Evolutionary conservation across 1,140 invertebrate species (phyloP), one percentile per base, ranked within the genome.

Genomic region (Pachyrhynchus sulphureomaculatus): DNA sequence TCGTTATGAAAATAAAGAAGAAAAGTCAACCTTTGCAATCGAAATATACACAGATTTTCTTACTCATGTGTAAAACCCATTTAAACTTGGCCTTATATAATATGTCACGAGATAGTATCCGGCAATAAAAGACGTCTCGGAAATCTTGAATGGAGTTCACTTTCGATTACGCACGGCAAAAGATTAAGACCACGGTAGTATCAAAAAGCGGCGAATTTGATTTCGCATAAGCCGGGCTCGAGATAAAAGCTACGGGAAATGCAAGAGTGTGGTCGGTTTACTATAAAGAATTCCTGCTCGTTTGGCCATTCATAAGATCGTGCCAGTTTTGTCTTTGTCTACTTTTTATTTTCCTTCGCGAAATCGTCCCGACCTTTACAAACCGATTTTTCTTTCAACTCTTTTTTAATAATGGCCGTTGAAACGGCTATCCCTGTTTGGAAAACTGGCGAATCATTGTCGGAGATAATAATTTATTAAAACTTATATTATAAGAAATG

Each of bases 141-240:
- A 58, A 49, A 41, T 47, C 62, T 41, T 64, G 62, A 64, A 64
- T 64, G 62, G 41, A 64, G 48, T 64, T 64, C 62, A 64, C 62
- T 64, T 64, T 64, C 62, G 49, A 64, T 64, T 64, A 64, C 62
- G 53, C 53, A 56, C 20, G 33, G 48, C 48, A 15, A 51, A 51
- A 56, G 53, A 56, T 56, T 56, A 56, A 56, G 41, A 53, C 51
- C 51, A 24, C 51, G 61, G 12, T 36, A 54, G 12, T 36, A 51
- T 45, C 53, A 53, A 64, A 54, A 54, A 54, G 36, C 55, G 45
- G 32, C 49, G 15, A 44, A n/a, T 58, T 58, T 58, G 44, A 39
- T 58, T 59, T 64, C 62, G 62, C 54, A 59, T 64, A 54, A 37
- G 32, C 41, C 17, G 13, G 8, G 24, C 24, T 26, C 34, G 37